These are phyloP conservation scores for Xylophagus ater DNA, from an alignment of 2,888 invertebrate genomes.

Conservation along the genomic window DNA sequence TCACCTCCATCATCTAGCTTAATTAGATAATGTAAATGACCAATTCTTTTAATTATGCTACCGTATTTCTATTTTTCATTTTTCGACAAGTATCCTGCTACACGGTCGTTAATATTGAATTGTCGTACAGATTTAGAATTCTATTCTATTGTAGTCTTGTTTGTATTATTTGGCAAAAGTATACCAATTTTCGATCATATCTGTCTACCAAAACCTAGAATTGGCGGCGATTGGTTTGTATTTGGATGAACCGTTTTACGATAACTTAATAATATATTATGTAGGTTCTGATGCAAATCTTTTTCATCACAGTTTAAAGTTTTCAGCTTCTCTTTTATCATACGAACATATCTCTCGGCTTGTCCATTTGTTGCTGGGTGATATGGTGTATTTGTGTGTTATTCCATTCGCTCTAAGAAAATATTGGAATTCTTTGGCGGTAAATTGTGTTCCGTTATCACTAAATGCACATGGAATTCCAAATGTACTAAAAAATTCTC, in stretches of 20 bases:
- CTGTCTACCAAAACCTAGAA: conserved; percentile 7
- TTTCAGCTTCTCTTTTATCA: conserved; percentile 7
- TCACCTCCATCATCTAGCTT: conserved; percentile 13
- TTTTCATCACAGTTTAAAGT: background rate
- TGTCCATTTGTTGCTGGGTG: conserved; percentile 1
- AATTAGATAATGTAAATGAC: conserved; percentile 14
- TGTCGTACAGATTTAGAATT: background rate
- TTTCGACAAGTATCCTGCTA: conserved; percentile 14
- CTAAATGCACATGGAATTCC: conserved; percentile 18
- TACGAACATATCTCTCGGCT: background rate
- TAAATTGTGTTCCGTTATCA: conserved; percentile 17
- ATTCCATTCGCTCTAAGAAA: background rate
- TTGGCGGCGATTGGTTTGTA: conserved; percentile 9
- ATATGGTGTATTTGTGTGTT: background rate
- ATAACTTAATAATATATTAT: background rate
- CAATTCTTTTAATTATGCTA: conserved; percentile 5
- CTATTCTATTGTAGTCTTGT: conserved; percentile 1
- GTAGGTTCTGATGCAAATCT: background rate
- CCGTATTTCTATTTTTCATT: conserved; percentile 17
- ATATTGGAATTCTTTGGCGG: no score
- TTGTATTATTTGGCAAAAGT: background rate
- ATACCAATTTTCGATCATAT: conserved; percentile 5
- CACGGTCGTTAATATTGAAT: conserved; percentile 12
- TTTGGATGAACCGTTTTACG: conserved; percentile 1
- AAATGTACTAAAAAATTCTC: conserved; percentile 19